phyloP scores from a whole-genome alignment of 30 jellyfish, hydroid and myxozoan genomes.

The Hydra vulgaris region DNA sequence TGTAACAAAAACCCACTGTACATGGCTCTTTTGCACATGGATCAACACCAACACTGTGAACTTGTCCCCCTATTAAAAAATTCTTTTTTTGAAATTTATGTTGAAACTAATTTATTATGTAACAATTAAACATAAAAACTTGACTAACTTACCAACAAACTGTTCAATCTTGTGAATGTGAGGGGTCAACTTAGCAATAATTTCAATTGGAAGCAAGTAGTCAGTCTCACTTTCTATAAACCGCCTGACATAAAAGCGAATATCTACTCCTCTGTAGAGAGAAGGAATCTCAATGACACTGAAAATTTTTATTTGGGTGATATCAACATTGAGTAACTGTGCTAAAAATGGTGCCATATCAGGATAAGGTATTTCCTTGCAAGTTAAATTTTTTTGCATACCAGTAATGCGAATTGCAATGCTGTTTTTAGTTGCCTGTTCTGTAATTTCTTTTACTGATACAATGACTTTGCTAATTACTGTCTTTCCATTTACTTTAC shows the following conservation, averaged over 20 bases:
- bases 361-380: slow-evolving; percentile 63
- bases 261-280: slow-evolving; percentile 88
- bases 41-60: slow-evolving; percentile 72
- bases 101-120: background rate
- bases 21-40: slow-evolving; percentile 82
- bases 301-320: slow-evolving; percentile 52
- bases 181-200: slow-evolving; percentile 54
- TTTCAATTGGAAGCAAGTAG: slow-evolving; percentile 47
- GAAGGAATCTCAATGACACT: slow-evolving; percentile 71
- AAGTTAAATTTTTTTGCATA: slow-evolving; percentile 50
- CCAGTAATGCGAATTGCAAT: slow-evolving; percentile 84
- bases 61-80: slow-evolving; percentile 59
- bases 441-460: slow-evolving; percentile 61
- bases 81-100: background rate
- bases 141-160: slow-evolving; percentile 54
- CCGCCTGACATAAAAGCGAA: slow-evolving; percentile 61
- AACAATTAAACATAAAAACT: background rate
- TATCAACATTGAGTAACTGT: slow-evolving; percentile 58
- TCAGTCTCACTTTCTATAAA: slow-evolving; percentile 65
- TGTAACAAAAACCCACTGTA: slow-evolving; percentile 78
- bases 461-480: slow-evolving; percentile 63
- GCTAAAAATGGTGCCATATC: slow-evolving; percentile 76
- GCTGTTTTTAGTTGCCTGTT: slow-evolving; percentile 72
- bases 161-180: slow-evolving; percentile 57
- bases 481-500: slow-evolving; percentile 41